Conservation (phyloP, 2,888 invertebrate genomes). For the Penaeus monodon region DNA sequence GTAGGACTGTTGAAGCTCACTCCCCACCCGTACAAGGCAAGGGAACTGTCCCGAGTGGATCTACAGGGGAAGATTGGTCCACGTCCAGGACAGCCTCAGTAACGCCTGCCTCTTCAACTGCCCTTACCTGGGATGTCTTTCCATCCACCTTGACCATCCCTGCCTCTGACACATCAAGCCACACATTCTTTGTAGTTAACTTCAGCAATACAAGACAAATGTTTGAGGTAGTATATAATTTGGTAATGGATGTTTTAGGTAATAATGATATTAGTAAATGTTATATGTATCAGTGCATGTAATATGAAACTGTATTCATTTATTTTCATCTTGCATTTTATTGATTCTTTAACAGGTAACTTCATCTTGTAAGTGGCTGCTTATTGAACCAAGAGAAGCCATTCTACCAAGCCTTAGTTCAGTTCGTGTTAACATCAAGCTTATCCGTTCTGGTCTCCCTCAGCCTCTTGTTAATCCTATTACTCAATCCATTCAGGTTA, state of each 20-base stretch:
- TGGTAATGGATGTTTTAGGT: no score
- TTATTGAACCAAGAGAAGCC: slow-evolving; percentile 37
- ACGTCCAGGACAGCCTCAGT: neutral
- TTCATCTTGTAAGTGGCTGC: slow-evolving; percentile 16
- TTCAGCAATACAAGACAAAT: slow-evolving; percentile 27
- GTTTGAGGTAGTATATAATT: slow-evolving; percentile 23
- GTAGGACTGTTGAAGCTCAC: slow-evolving; percentile 3
- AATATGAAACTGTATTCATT: neutral
- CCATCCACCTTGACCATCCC: slow-evolving; percentile 24
- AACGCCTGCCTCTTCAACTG: neutral
- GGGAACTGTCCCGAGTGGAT: neutral
- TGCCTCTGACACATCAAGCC: slow-evolving; percentile 19
- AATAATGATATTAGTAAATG: no score
- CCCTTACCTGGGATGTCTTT: slow-evolving; percentile 37
- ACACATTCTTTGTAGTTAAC: slow-evolving; percentile 40
- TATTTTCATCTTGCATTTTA: neutral
- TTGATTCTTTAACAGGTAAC: slow-evolving; percentile 8
- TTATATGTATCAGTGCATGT: no score
- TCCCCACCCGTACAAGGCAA: neutral
- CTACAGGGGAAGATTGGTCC: neutral
- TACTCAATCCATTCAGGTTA: slow-evolving; percentile 31
- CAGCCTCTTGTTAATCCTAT: neutral
- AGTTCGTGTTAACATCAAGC: slow-evolving; percentile 26
- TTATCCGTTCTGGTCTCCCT: neutral
- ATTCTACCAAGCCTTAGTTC: slow-evolving; percentile 24